These are phyloP conservation scores for Turritopsis rubra DNA, from an alignment of 30 jellyfish, hydroid and myxozoan species.

Conservation along the genomic window DNA sequence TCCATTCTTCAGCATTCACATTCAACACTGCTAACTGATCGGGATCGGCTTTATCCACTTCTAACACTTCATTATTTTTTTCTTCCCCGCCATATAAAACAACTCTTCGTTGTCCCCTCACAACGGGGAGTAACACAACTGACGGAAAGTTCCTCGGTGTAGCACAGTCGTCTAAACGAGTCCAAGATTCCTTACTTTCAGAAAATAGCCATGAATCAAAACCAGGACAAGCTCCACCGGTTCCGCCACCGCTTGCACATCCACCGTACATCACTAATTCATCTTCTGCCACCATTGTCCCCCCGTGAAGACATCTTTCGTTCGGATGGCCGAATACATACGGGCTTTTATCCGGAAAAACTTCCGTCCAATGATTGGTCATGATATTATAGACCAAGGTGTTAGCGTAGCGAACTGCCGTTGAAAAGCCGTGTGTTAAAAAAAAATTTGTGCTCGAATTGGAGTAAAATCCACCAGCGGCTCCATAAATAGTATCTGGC, in stretches of 20 bases:
- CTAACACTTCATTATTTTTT: constrained; percentile 26
- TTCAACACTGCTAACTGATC: constrained; percentile 1
- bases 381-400: constrained; percentile 18
- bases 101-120: constrained; percentile 21
- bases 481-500: constrained; percentile 25
- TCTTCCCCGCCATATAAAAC: constrained; percentile 57
- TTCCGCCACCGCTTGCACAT: constrained; percentile 48
- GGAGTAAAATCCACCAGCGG: constrained; percentile 51
- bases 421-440: constrained; percentile 47
- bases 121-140: constrained; percentile 41
- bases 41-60: constrained; percentile 22
- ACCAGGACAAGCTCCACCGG: constrained; percentile 73
- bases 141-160: constrained; percentile 37
- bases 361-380: constrained; percentile 29
- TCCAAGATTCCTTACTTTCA: constrained; percentile 29
- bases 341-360: constrained; percentile 36
- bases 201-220: constrained; percentile 52
- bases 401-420: constrained; percentile 36
- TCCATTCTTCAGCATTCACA: constrained; percentile 9
- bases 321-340: constrained; percentile 51
- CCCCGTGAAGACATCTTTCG: constrained; percentile 48
- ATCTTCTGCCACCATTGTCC: constrained; percentile 31
- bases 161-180: constrained; percentile 24
- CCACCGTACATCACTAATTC: constrained; percentile 51
- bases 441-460: constrained; percentile 4